Evolutionary conservation across 2,888 invertebrate species (phyloP), one percentile per base, ranked within the genome.

Genomic region (Tromatobia lineatoria): DNA sequence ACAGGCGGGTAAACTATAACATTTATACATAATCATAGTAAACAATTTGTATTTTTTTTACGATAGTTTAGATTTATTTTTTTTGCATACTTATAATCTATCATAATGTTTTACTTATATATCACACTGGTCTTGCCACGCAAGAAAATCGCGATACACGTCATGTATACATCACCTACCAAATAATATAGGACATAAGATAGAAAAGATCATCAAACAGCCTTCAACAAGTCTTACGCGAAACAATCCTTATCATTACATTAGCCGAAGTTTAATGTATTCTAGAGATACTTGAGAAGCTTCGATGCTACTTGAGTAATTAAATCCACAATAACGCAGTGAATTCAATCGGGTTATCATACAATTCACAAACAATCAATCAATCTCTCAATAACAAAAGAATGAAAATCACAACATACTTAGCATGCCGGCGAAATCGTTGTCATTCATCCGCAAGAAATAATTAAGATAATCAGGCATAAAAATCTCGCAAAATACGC

Each of bases 61-160:
- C 18, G n/a, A 3, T 38, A 34, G n/a, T n/a, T 38, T 34, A n/a
- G 25, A 29, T 25, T 29, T 59, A 25, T n/a, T n/a, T 38, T 7
- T 4, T 18, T 61, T 38, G 18, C 29, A 38, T 61, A 34, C 10
- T 61, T 34, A 29, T 38, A 15, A 61, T 38, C 29, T 34, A 61
- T 34, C 34, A n/a, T 61, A 7, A 38, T 7, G 38, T 59, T 29
- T 29, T 38, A 61, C 61, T 29, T 38, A 18, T 61, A 8, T 61
- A 61, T 61, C 61, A 38, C 61, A 61, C 34, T 61, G 38, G 29
- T 61, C 61, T 34, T 61, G 29, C 61, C 34, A 0, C 34, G 25
- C 59, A 29, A 59, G 59, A 13, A 59, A 29, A 29, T 59, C 29
- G 59, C 59, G 59, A 59, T 59, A 13, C 59, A 15, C 15, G 29